phyloP scores from a whole-genome alignment of 2,797 vertebrate genomes.

The Acrossocheilus wenchowensis region DNA sequence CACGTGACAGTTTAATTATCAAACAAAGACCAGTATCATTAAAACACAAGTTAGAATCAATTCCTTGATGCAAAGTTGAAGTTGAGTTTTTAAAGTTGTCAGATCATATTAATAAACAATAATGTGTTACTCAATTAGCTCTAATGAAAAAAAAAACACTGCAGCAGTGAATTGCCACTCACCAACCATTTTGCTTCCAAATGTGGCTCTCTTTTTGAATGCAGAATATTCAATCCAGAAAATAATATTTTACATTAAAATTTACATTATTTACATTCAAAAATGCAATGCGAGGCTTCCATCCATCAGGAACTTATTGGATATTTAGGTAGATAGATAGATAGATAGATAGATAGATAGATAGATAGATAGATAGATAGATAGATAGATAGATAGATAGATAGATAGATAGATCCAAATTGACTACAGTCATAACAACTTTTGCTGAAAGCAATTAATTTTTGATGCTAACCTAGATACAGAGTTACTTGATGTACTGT shows the following conservation, averaged over 20 bases:
- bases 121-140: background rate
- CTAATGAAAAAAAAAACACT: background rate
- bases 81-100: background rate
- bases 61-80: background rate
- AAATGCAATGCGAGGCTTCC: background rate
- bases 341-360: background rate
- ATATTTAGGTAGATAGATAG: too few species aligned
- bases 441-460: background rate
- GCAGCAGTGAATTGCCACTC: background rate
- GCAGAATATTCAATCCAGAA: background rate
- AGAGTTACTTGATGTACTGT: background rate
- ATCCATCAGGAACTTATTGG: background rate
- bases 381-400: background rate
- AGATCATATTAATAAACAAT: background rate
- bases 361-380: too few species aligned
- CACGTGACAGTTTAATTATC: background rate
- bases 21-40: background rate
- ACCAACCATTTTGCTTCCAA: background rate
- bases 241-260: too few species aligned
- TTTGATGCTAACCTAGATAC: background rate
- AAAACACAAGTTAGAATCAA: background rate
- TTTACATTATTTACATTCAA: background rate
- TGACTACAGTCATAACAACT: background rate
- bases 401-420: background rate
- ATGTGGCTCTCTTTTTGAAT: background rate